These are phyloP conservation scores for Anas platyrhynchos DNA, from an alignment of 2,113 vertebrate species.

Conservation along the genomic window DNA sequence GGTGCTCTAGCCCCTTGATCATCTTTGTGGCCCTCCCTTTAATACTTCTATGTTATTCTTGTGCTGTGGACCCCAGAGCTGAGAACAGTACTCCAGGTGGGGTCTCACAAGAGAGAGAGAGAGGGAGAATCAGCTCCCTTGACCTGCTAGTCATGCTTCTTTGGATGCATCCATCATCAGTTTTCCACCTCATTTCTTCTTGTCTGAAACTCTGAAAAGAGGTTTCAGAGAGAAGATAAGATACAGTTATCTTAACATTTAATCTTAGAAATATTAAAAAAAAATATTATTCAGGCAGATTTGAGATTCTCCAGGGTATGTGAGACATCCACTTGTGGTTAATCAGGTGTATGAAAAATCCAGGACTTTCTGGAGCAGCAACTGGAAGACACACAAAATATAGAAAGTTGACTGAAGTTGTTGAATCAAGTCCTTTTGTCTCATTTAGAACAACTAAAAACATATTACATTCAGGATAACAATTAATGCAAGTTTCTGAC, in stretches of 20 bases:
- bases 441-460: neutral
- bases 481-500: neutral
- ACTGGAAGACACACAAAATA: neutral
- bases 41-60: too few relatives aligned
- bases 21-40: too few relatives aligned
- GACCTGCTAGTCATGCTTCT: too few relatives aligned
- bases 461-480: accelerated
- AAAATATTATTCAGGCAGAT: neutral
- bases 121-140: too few relatives aligned
- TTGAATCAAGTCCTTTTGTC: neutral
- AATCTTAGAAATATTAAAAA: neutral
- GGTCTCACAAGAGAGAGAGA: too few relatives aligned
- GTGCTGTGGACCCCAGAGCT: too few relatives aligned
- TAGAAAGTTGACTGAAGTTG: neutral
- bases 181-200: neutral
- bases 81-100: too few relatives aligned
- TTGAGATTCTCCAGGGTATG: neutral
- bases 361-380: neutral
- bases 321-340: neutral
- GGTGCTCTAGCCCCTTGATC: too few relatives aligned
- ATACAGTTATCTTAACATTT: neutral
- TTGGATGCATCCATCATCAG: neutral
- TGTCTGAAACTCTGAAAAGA: neutral
- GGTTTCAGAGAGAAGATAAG: neutral
- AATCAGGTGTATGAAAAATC: neutral